A percentile compares a stretch with the other conserved stretches of the same genome.
These are phyloP conservation scores for Anastrepha obliqua DNA, from an alignment of 1,140 invertebrate genomes.

Conservation along the genomic window DNA sequence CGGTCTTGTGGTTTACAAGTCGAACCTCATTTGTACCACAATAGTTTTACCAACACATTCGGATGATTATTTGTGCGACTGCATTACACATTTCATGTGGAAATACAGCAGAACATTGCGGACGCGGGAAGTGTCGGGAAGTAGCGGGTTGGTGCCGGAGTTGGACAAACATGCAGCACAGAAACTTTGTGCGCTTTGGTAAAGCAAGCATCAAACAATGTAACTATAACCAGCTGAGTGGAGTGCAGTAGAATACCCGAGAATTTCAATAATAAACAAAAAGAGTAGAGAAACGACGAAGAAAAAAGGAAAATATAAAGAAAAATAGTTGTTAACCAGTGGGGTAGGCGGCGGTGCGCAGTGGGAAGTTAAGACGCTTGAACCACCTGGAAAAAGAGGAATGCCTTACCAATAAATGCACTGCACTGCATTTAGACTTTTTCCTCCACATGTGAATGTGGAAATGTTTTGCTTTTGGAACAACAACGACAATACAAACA, in stretches of 20 bases:
- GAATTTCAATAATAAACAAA: not conserved
- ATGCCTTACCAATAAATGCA: not conserved
- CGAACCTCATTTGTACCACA: slow-evolving; percentile 15
- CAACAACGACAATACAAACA: not conserved
- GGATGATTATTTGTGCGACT: slow-evolving; percentile 26
- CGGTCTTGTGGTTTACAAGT: slow-evolving; percentile 6
- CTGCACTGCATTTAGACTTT: not conserved
- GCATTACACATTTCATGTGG: not conserved
- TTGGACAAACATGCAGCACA: slow-evolving; percentile 15
- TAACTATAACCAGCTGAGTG: not conserved
- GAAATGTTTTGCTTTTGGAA: not conserved
- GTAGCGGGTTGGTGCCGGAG: not conserved
- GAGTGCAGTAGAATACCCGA: slow-evolving; percentile 1
- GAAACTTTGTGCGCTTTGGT: not conserved
- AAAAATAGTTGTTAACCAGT: slow-evolving; percentile 14
- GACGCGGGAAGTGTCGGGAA: not conserved
- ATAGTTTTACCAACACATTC: not conserved
- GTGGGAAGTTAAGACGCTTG: slow-evolving; percentile 21
- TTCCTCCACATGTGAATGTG: not conserved
- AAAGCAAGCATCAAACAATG: slow-evolving; percentile 11
- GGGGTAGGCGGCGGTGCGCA: not conserved
- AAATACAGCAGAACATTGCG: not conserved
- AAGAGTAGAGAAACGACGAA: not conserved
- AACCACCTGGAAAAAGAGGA: slow-evolving; percentile 21
- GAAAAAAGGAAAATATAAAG: not conserved